These are phyloP conservation scores for Catocala sponsa DNA, from an alignment of 2,888 invertebrate species.

Conservation along the genomic window DNA sequence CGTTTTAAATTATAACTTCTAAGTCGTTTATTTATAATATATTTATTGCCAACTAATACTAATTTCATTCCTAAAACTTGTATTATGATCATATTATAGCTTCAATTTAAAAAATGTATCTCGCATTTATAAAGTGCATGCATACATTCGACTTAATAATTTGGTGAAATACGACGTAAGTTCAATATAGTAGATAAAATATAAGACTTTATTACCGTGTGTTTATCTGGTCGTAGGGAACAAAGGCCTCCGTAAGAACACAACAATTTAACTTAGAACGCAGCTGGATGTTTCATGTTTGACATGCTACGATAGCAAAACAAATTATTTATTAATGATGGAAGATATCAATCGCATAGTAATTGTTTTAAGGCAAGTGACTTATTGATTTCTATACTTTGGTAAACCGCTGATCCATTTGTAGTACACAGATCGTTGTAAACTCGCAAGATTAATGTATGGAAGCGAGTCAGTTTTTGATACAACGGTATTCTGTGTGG, in stretches of 20 bases:
- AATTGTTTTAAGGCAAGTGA: slow-evolving; percentile 53
- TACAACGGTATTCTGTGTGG: slow-evolving; percentile 30
- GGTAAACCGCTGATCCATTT: slow-evolving; percentile 51
- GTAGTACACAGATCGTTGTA: slow-evolving; percentile 39
- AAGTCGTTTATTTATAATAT: slow-evolving; percentile 6
- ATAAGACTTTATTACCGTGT: background rate
- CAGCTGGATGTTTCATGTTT: slow-evolving; percentile 39
- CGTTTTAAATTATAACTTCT: slow-evolving; percentile 2
- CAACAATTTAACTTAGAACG: slow-evolving; percentile 26
- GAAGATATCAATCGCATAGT: slow-evolving; percentile 45
- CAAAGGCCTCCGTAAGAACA: slow-evolving; percentile 29
- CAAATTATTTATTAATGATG: slow-evolving; percentile 59
- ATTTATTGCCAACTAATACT: slow-evolving; percentile 1
- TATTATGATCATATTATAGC: slow-evolving; percentile 1
- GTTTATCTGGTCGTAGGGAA: slow-evolving; percentile 27
- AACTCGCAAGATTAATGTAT: slow-evolving; percentile 53
- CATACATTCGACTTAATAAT: background rate
- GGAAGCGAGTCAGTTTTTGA: slow-evolving; percentile 41
- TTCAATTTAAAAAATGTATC: background rate
- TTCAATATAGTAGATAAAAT: slow-evolving; percentile 10
- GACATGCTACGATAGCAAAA: slow-evolving; percentile 41
- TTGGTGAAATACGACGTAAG: slow-evolving; percentile 6
- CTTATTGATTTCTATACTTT: slow-evolving; percentile 52
- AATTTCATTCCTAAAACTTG: slow-evolving; percentile 6
- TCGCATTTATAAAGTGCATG: background rate